A percentile compares a stretch with the other conserved stretches of the same genome.
These are phyloP conservation scores for Manduca sexta DNA, from an alignment of 1,140 invertebrate species.

Conservation along the genomic window DNA sequence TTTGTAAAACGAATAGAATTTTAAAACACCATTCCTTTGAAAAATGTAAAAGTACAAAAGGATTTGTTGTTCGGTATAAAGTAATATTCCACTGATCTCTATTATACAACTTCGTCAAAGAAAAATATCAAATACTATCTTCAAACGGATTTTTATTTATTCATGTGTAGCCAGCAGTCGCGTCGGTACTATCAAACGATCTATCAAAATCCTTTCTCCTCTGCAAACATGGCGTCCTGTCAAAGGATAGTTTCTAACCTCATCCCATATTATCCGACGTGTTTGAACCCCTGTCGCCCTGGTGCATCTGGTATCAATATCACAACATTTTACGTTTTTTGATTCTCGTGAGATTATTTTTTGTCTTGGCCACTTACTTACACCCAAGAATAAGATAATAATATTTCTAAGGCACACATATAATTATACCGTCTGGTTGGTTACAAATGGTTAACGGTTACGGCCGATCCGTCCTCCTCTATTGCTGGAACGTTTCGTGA, in stretches of 20 bases:
- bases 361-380: too few species aligned
- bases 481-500: conserved; percentile 30
- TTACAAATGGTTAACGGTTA: conserved; percentile 13
- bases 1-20: too few species aligned
- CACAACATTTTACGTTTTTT: background rate
- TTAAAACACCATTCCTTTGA: too few species aligned
- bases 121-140: too few species aligned
- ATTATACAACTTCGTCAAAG: too few species aligned
- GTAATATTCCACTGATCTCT: too few species aligned
- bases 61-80: too few species aligned
- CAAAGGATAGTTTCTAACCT: background rate
- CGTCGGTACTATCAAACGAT: background rate
- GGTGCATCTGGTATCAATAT: background rate
- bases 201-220: background rate
- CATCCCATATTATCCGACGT: background rate
- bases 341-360: too few species aligned
- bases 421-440: conserved; percentile 5
- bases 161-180: background rate
- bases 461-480: conserved; percentile 16
- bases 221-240: background rate
- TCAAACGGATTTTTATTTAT: background rate
- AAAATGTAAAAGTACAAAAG: too few species aligned
- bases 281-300: background rate
- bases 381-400: too few species aligned
- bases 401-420: too few species aligned